Conservation (phyloP, 2,113 vertebrate species). For the Oncorhynchus kisutch region DNA sequence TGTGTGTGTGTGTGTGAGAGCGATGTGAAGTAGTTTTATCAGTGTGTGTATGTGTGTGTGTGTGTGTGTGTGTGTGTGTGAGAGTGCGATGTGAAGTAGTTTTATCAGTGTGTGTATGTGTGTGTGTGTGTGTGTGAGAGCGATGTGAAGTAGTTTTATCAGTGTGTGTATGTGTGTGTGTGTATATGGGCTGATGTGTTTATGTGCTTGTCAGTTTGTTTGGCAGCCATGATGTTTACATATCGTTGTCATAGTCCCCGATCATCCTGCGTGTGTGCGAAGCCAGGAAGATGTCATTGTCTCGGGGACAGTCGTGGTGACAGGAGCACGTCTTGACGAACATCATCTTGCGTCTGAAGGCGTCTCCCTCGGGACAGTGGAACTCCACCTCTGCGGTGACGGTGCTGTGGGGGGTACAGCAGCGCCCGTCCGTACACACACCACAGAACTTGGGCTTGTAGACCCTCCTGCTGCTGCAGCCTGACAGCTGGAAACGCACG, state of each 20-base stretch:
- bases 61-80: constrained; percentile 15
- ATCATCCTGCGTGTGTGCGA: constrained; percentile 65
- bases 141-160: not conserved
- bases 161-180: constrained; percentile 10
- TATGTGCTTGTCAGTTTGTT: constrained; percentile 3
- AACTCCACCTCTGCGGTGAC: constrained; percentile 71
- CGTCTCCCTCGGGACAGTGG: constrained; percentile 75
- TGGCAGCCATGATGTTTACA: constrained; percentile 34
- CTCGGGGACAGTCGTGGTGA: constrained; percentile 72
- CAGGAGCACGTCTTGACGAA: constrained; percentile 78
- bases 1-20: constrained; percentile 1
- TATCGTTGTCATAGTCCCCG: constrained; percentile 64
- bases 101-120: constrained; percentile 6
- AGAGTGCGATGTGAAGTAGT: no score
- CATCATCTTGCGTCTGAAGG: constrained; percentile 78
- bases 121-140: constrained; percentile 3
- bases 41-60: constrained; percentile 6
- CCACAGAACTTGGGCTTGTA: constrained; percentile 78
- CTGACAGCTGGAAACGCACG: constrained; percentile 72
- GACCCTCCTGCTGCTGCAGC: constrained; percentile 68
- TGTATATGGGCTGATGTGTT: constrained; percentile 3
- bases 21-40: not conserved
- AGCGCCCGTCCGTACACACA: constrained; percentile 70
- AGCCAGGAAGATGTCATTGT: constrained; percentile 77
- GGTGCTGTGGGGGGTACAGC: constrained; percentile 71